Conservation (phyloP, 2,113 vertebrate species). For the Candoia aspera region DNA sequence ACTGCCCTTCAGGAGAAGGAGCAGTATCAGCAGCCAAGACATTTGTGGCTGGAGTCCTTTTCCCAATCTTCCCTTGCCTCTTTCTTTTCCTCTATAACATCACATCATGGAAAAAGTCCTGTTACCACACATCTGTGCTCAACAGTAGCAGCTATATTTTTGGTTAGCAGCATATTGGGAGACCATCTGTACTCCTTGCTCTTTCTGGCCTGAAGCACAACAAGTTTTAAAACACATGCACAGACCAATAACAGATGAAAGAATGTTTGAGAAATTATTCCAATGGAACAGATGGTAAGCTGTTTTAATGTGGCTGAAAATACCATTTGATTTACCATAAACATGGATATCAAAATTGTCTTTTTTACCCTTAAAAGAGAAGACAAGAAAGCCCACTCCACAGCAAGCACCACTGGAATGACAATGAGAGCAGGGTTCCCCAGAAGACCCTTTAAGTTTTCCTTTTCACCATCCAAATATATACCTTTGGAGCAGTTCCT, state of each 20-base stretch:
- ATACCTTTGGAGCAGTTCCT: neutral
- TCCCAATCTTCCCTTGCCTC: neutral
- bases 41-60: neutral
- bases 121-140: neutral
- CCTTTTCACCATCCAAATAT: neutral
- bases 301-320: neutral
- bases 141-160: neutral
- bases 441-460: neutral
- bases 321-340: neutral
- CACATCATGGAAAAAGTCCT: neutral
- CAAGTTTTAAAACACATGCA: neutral
- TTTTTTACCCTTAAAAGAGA: neutral
- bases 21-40: neutral
- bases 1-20: neutral
- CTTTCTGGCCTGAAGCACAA: neutral
- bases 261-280: neutral
- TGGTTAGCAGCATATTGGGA: too few species aligned
- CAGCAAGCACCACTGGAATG: neutral
- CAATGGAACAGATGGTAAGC: neutral
- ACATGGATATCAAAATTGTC: neutral
- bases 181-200: neutral
- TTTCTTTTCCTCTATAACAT: neutral
- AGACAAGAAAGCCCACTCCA: neutral
- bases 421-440: neutral
- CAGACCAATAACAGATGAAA: neutral